Percentiles rank a stretch among this genome's conserved stretches.
phyloP scores from a whole-genome alignment of 1,140 invertebrate genomes.

The Lasioglossum baleicum region DNA sequence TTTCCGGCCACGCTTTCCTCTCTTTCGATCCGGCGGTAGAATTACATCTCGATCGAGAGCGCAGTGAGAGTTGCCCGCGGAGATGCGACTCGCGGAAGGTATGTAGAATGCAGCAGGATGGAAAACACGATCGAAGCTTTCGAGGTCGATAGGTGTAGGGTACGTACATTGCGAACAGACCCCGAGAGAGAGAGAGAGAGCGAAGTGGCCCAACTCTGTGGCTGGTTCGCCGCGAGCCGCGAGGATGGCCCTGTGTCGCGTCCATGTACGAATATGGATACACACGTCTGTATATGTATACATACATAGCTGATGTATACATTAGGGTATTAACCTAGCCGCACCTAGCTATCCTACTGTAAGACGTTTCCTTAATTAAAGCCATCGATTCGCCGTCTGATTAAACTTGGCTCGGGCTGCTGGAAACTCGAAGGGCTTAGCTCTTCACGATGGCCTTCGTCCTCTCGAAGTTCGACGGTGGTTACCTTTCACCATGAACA shows the following conservation, averaged over 20 bases:
- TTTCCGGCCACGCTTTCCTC: not conserved
- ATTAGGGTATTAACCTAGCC: conserved; percentile 47
- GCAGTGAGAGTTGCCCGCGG: not conserved
- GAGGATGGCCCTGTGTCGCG: conserved; percentile 20
- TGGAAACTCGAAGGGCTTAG: conserved; percentile 10
- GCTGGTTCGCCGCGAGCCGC: not conserved
- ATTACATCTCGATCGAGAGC: conserved; percentile 15
- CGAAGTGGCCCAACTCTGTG: not conserved
- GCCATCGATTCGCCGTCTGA: conserved; percentile 60
- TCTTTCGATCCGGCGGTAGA: not conserved
- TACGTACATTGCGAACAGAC: conserved; percentile 16
- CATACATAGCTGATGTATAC: conserved; percentile 10
- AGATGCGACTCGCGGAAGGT: not conserved
- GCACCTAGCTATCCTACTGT: conserved; percentile 29
- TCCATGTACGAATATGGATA: conserved; percentile 33
- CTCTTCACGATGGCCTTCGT: not conserved
- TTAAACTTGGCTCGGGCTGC: conserved; percentile 44
- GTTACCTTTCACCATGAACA: not conserved
- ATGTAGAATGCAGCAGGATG: not conserved
- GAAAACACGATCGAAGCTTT: not conserved
- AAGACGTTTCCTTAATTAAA: conserved; percentile 65
- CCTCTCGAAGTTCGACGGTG: not conserved
- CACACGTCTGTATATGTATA: not conserved
- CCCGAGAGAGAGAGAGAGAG: too few species aligned
- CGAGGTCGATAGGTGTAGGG: conserved; percentile 4